Evolutionary conservation across 2,797 vertebrate species (phyloP), one percentile per base, ranked within the genome.

Genomic region (Numenius phaeopus): DNA sequence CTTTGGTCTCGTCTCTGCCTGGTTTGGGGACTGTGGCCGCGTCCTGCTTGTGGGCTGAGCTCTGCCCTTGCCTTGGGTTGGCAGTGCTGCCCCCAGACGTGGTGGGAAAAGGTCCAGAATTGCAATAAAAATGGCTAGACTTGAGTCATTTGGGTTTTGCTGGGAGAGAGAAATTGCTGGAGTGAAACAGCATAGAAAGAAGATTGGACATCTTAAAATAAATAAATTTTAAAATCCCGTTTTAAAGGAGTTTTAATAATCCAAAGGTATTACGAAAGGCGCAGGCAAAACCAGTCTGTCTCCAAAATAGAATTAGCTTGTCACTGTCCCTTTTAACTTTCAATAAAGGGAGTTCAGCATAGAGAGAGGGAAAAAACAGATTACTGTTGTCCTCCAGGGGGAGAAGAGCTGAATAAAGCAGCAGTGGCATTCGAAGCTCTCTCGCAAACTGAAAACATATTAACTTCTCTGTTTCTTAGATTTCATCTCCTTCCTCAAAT

Each of bases 351-450:
- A 95, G 82, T 67, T 58, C 65, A n/a, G 67, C 23, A 7, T 9
- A 47, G 66, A 61, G 40, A 42, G 67, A 89, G 76, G 54, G 50
- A 71, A 90, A 75, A 85, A 87, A 66, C 90, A 91, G 87, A 79
- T 89, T 79, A 78, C 58, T 75, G 61, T 57, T 91, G 80, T 89
- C 71, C 90, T 96, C 71, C 58, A 50, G 73, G 88, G 70, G 67
- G 19, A 83, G 71, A 91, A 77, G 81, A 78, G 83, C 79, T 82
- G 67, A 89, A 85, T 75, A 95, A 96, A 96, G 88, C 77, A 81
- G 76, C 82, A 29, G 70, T 86, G 83, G 86, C 58, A 62, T 95
- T 95, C 95, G 77, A 94, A 87, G 78, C 86, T 39, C 47, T 87
- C 89, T 55, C 66, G 50, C 69, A 95, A 94, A 84, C 78, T n/a